Conservation (phyloP, 2,113 vertebrate species). For the Proterorhinus semilunaris region DNA sequence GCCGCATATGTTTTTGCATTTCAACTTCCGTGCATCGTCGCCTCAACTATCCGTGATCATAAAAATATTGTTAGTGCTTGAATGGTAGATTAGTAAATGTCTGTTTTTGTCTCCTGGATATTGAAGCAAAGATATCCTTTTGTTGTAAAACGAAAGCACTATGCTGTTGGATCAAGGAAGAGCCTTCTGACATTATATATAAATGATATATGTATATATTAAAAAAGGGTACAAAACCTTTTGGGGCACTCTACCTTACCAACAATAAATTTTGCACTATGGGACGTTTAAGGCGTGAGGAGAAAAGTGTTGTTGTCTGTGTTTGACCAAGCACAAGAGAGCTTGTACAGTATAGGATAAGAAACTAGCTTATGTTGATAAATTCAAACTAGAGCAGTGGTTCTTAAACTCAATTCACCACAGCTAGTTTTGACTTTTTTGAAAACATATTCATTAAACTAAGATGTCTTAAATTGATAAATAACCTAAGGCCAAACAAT, state of each 20-base stretch:
- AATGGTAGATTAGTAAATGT: constrained; percentile 76
- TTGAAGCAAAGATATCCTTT: constrained; percentile 77
- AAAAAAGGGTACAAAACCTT: constrained; percentile 74
- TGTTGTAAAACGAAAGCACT: constrained; percentile 84
- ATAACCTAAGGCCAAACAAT: not conserved
- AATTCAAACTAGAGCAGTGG: constrained; percentile 57
- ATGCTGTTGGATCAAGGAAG: constrained; percentile 84
- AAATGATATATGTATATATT: constrained; percentile 82
- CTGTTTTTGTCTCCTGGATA: constrained; percentile 77
- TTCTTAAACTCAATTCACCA: constrained; percentile 4
- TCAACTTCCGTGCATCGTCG: constrained; percentile 53
- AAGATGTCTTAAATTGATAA: not conserved
- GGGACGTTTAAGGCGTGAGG: constrained; percentile 77
- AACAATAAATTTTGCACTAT: constrained; percentile 89
- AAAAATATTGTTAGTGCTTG: constrained; percentile 76
- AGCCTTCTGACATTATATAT: constrained; percentile 82
- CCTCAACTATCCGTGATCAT: constrained; percentile 36
- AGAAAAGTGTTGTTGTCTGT: constrained; percentile 73
- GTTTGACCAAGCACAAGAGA: constrained; percentile 77
- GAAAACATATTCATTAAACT: not conserved
- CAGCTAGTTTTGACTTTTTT: not conserved
- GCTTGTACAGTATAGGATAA: constrained; percentile 74
- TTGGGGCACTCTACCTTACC: constrained; percentile 81
- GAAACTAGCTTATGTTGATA: constrained; percentile 70
- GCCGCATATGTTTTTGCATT: constrained; percentile 44